Evolutionary conservation across 2,797 vertebrate species (phyloP), one percentile per base, ranked within the genome.

Genomic region (Syngnathus rostellatus): DNA sequence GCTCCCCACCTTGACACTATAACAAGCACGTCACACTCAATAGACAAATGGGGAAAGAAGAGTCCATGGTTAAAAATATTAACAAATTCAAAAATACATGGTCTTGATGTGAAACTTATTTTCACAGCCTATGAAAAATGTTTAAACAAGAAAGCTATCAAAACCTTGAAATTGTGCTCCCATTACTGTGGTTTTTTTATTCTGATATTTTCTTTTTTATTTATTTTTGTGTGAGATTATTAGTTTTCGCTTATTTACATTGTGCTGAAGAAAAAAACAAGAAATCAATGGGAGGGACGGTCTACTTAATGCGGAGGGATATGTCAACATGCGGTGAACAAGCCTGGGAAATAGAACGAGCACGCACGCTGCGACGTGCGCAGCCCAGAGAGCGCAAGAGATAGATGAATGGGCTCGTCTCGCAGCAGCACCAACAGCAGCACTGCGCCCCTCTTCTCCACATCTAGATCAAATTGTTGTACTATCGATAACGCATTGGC

Each of bases 281-380:
- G 83, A 87, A 88, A 87, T 86, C 80, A 85, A 84, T 72, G 64
- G 61, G 69, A 45, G 73, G 40, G 31, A 50, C 62, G 45, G 16
- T 17, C 61, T n/a, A 21, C 12, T 10, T 40, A 17, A 19, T 40
- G 39, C 21, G 40, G 40, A 63, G 61, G n/a, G 61, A 63, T 21
- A 23, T 21, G 21, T 16, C 3, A 14, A 23, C 21, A 8, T 14
- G 21, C 7, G 21, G 12, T 25, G 43, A n/a, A 63, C 25, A 69
- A 62, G 68, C 43, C 55, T 53, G 63, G 11, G 59, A 65, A 63
- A 72, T 57, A 53, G 45, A 63, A 43, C 6, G 59, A 43, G 68
- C n/a, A 21, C 50, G n/a, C 50, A 21, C n/a, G n/a, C 50, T n/a
- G 50, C 8, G 50, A 51, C 8, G 65, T 17, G 23, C 14, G 37